Percentiles rank a stretch among this genome's conserved stretches.
Conservation (phyloP, 2,797 vertebrate species). For the Ciconia nigra region DNA sequence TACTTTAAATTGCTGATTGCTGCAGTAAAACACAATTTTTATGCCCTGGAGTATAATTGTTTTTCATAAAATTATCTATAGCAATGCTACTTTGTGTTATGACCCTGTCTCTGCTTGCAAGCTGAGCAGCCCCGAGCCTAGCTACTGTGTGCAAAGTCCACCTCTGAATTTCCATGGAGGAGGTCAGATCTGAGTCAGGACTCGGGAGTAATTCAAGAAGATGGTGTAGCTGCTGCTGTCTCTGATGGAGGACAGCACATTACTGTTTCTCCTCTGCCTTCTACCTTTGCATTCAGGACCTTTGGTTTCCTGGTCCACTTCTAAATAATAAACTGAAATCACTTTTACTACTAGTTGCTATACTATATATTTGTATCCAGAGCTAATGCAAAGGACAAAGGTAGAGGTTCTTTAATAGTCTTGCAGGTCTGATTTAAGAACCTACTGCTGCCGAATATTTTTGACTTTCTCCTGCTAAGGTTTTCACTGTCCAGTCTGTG, state of each 20-base stretch:
- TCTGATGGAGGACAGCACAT: background rate
- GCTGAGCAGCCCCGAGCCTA: background rate
- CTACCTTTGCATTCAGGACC: background rate
- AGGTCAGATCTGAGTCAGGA: background rate
- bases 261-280: background rate
- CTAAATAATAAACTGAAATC: background rate
- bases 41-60: background rate
- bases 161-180: background rate
- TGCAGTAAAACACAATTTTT: background rate
- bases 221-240: background rate
- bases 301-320: background rate
- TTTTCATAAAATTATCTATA: slow-evolving; percentile 11
- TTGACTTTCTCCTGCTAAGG: background rate
- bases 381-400: background rate
- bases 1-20: slow-evolving; percentile 58
- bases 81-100: background rate
- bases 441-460: background rate
- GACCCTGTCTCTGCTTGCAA: background rate
- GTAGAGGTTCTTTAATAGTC: background rate
- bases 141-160: background rate
- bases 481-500: background rate
- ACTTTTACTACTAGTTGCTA: background rate
- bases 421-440: background rate
- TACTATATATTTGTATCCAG: background rate
- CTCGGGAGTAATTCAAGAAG: background rate